Percentiles rank a stretch among this genome's conserved stretches.
Evolutionary conservation across 2,888 invertebrate species (phyloP).

Genomic region (Linyphia triangularis): DNA sequence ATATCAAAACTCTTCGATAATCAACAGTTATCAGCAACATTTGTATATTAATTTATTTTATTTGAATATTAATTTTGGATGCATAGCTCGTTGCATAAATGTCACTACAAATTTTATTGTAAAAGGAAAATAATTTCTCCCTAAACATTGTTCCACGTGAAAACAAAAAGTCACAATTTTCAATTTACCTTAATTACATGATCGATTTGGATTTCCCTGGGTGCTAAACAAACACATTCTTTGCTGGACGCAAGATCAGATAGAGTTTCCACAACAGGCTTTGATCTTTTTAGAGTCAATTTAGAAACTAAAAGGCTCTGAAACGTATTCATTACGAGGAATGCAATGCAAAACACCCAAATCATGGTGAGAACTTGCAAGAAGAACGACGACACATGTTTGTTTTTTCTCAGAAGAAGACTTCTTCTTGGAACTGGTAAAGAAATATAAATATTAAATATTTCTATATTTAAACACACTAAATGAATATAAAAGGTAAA

Average conservation of each 20-base stretch:
- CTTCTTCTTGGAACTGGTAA: conserved; percentile 31
- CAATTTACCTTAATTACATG: conserved; percentile 27
- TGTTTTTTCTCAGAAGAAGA: conserved; percentile 29
- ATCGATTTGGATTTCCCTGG: conserved; percentile 28
- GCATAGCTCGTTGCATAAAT: too few relatives aligned
- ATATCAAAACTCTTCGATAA: too few relatives aligned
- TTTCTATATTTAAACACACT: neutral
- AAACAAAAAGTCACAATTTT: too few relatives aligned
- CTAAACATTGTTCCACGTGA: too few relatives aligned
- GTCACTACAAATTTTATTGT: too few relatives aligned
- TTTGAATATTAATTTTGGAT: too few relatives aligned
- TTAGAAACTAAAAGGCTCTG: conserved; percentile 61
- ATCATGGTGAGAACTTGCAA: conserved; percentile 11
- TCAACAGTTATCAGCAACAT: too few relatives aligned
- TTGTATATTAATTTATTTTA: too few relatives aligned
- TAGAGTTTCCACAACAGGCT: conserved; percentile 37
- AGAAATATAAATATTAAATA: neutral
- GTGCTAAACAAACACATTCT: conserved; percentile 1
- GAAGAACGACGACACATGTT: neutral
- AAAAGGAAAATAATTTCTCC: too few relatives aligned
- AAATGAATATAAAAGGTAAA: neutral
- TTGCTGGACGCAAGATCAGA: conserved; percentile 25
- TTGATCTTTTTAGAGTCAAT: conserved; percentile 37
- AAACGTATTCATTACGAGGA: conserved; percentile 50
- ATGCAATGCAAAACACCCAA: conserved; percentile 50